Percentiles rank a stretch among this genome's conserved stretches.
These are phyloP conservation scores for Euclidia mi DNA, from an alignment of 2,888 invertebrate species.

Conservation along the genomic window DNA sequence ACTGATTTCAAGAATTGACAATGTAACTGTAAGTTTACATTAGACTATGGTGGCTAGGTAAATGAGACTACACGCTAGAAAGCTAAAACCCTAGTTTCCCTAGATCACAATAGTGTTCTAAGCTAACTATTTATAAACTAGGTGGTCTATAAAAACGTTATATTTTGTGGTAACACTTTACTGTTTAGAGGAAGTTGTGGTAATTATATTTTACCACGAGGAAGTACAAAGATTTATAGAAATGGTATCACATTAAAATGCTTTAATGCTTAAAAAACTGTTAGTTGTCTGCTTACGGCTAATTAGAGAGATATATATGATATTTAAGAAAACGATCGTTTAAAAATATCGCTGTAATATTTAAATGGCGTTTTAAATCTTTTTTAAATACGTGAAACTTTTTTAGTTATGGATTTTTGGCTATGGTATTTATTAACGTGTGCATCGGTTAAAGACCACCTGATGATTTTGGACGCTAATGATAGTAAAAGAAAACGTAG, in stretches of 20 bases:
- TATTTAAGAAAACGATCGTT: neutral
- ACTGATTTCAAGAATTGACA: too few species aligned
- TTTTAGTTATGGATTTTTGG: too few species aligned
- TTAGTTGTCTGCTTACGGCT: neutral
- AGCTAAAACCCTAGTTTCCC: conserved; percentile 22
- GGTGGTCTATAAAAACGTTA: conserved; percentile 3
- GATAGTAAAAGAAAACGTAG: too few species aligned
- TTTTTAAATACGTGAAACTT: too few species aligned
- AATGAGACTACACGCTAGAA: conserved; percentile 31
- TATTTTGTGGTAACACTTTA: too few species aligned
- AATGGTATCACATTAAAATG: neutral
- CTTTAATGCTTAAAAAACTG: neutral
- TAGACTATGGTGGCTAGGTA: conserved; percentile 15
- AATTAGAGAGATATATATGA: neutral
- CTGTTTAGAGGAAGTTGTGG: conserved; percentile 3
- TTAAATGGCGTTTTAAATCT: neutral
- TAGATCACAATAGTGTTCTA: conserved; percentile 28
- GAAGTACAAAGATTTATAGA: conserved; percentile 5
- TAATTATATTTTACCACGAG: conserved; percentile 8
- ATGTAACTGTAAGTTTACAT: neutral
- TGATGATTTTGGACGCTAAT: too few species aligned
- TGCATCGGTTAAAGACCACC: too few species aligned
- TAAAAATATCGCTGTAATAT: conserved; percentile 1
- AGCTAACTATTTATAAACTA: conserved; percentile 21
- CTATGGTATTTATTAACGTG: too few species aligned